Percentiles rank a stretch among this genome's conserved stretches.
Evolutionary conservation across 2,797 vertebrate species (phyloP).

Genomic region (Cyprinodon diabolis): DNA sequence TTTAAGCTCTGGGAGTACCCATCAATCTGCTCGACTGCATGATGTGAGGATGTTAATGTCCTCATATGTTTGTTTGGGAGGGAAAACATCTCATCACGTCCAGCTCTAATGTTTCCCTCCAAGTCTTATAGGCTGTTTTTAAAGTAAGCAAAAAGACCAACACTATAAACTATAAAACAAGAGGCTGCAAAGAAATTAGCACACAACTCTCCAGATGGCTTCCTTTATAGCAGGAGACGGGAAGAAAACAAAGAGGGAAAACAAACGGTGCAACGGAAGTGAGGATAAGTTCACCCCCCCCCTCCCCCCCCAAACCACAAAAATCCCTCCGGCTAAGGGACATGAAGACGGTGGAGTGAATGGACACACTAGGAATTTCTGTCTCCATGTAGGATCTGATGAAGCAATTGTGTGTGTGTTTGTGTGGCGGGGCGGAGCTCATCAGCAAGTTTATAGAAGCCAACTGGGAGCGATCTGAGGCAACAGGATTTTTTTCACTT

Average conservation of each 20-base stretch:
- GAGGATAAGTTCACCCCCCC: constrained; percentile 47
- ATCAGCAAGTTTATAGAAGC: constrained; percentile 16
- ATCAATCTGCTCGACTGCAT: constrained; percentile 18
- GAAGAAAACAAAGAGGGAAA: constrained; percentile 59
- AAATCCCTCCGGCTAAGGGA: constrained; percentile 48
- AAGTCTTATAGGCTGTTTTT: constrained; percentile 17
- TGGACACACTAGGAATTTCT: constrained; percentile 24
- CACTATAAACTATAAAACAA: constrained; percentile 43
- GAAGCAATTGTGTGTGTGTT: constrained; percentile 34
- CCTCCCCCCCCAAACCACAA: constrained; percentile 25
- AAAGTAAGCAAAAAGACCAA: constrained; percentile 51
- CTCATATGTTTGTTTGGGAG: constrained; percentile 26
- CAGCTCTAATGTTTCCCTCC: background rate
- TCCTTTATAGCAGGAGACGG: constrained; percentile 68
- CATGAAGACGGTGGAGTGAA: constrained; percentile 47
- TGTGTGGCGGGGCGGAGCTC: constrained; percentile 7
- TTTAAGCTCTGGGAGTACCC: constrained; percentile 11
- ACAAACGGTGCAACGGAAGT: constrained; percentile 63
- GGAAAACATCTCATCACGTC: constrained; percentile 25
- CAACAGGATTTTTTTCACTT: background rate
- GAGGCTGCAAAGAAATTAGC: constrained; percentile 66
- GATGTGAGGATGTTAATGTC: constrained; percentile 32
- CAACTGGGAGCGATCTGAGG: constrained; percentile 22
- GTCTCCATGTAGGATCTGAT: constrained; percentile 44
- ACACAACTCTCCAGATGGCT: constrained; percentile 68